Conservation (phyloP, 1,140 invertebrate genomes). For the Panagrolaimus sp. region DNA sequence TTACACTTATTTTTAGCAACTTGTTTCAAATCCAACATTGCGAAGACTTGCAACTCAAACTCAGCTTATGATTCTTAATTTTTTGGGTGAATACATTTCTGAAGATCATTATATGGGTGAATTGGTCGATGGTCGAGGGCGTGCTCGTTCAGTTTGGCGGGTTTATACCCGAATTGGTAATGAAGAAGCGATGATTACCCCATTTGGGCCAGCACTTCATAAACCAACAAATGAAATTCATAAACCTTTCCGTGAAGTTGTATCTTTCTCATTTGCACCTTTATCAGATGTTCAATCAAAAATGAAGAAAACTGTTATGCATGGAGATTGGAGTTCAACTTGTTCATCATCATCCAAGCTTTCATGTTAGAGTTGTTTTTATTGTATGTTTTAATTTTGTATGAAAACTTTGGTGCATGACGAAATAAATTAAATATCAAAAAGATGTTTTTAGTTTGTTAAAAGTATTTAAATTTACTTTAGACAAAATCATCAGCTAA, state of each 20-base stretch:
- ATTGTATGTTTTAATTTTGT: too few species aligned
- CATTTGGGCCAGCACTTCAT: background rate
- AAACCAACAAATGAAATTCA: background rate
- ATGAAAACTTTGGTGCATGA: too few species aligned
- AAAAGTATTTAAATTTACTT: too few species aligned
- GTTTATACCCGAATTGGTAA: background rate
- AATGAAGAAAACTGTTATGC: slow-evolving; percentile 11
- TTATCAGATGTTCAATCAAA: slow-evolving; percentile 6
- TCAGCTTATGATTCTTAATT: slow-evolving; percentile 1
- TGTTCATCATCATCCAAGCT: background rate
- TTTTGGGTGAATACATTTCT: background rate
- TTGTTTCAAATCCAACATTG: background rate
- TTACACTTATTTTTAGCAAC: too few species aligned
- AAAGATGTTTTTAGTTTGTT: too few species aligned
- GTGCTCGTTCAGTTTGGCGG: background rate
- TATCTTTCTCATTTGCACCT: background rate
- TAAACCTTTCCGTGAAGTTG: background rate
- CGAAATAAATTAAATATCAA: too few species aligned
- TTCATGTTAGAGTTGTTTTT: too few species aligned
- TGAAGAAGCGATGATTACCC: slow-evolving; percentile 8
- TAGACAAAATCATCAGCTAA: too few species aligned
- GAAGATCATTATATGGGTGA: slow-evolving; percentile 5
- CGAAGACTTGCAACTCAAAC: background rate
- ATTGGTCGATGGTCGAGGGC: slow-evolving; percentile 2
- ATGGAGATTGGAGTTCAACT: background rate